Conservation (phyloP, 1,140 invertebrate genomes). For the Pseudomyrmex sp. region DNA sequence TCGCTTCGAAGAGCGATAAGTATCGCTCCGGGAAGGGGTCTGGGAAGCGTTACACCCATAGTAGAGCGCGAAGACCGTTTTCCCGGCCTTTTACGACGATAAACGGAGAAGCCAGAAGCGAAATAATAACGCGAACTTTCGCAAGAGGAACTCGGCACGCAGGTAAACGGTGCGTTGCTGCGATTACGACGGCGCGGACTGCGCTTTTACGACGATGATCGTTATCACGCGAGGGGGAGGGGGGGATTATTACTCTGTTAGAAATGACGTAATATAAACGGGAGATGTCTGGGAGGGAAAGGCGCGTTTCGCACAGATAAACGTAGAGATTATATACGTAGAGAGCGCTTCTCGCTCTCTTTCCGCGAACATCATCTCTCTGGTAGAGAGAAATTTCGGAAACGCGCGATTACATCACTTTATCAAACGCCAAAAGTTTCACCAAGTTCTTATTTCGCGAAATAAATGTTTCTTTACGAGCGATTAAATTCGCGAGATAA, state of each 20-base stretch:
- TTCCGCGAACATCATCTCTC: background rate
- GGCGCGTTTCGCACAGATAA: constrained; percentile 7
- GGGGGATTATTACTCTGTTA: constrained; percentile 20
- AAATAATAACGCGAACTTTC: constrained; percentile 62
- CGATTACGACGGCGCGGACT: constrained; percentile 12
- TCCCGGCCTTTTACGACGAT: background rate
- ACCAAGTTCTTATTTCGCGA: background rate
- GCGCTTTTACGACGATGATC: constrained; percentile 36
- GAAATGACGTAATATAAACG: constrained; percentile 36
- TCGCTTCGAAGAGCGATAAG: background rate
- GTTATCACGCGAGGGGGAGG: background rate
- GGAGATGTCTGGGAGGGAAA: background rate
- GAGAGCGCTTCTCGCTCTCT: background rate
- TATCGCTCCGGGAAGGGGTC: constrained; percentile 16
- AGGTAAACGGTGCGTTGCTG: constrained; percentile 48
- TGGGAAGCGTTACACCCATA: background rate
- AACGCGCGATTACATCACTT: background rate
- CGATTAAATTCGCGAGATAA: background rate
- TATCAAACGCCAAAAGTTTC: background rate
- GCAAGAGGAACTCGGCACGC: constrained; percentile 22
- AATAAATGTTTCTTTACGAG: background rate
- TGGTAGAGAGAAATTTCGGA: background rate
- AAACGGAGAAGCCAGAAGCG: constrained; percentile 9
- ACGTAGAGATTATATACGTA: background rate
- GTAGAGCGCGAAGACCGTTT: constrained; percentile 26